Conservation (phyloP, 2,888 invertebrate species). For the Parascotia fuliginaria region DNA sequence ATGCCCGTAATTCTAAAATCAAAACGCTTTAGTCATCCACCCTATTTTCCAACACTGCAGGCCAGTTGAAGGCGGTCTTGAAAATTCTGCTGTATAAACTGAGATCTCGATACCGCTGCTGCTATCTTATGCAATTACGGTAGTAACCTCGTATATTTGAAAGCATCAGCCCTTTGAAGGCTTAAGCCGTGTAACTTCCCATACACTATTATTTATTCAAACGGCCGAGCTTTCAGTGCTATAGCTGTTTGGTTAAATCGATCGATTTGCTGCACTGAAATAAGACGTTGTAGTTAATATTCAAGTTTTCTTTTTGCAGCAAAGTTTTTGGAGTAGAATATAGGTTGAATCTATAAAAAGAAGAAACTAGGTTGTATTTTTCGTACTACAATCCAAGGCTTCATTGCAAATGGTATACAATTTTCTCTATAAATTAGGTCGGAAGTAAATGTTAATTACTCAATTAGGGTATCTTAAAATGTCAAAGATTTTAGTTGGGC, state of each 20-base stretch:
- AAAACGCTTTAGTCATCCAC: no score
- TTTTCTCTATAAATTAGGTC: no score
- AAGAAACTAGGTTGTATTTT: no score
- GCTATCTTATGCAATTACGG: not conserved
- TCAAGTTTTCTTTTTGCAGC: no score
- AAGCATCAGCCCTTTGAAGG: not conserved
- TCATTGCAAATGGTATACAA: no score
- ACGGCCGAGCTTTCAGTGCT: not conserved
- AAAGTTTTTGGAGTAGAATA: no score
- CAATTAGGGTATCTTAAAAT: not conserved
- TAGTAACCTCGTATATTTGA: not conserved
- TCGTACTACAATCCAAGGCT: no score
- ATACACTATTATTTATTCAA: no score
- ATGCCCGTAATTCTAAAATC: no score
- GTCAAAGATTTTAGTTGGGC: not conserved
- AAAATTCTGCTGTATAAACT: not conserved
- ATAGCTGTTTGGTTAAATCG: not conserved
- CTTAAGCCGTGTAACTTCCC: not conserved
- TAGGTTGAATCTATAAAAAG: no score
- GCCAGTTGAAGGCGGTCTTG: not conserved
- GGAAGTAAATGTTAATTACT: slow-evolving; percentile 8
- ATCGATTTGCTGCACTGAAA: not conserved
- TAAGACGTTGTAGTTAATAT: not conserved
- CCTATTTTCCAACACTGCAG: not conserved
- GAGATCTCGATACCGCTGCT: not conserved